phyloP scores from a whole-genome alignment of 2,888 invertebrate genomes.

The Drosophila neutralis region DNA sequence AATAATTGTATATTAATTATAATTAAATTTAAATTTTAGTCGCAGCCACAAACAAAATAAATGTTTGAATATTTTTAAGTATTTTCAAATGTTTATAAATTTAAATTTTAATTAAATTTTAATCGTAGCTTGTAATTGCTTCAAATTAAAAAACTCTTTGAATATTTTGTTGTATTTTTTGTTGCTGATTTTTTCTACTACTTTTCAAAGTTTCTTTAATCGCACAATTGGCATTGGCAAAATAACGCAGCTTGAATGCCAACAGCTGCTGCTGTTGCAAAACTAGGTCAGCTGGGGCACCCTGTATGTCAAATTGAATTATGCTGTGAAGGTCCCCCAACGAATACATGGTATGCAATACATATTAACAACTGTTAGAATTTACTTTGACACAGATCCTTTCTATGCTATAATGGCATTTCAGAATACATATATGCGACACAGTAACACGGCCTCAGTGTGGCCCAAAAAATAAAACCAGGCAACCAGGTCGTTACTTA shows the following conservation, averaged over 20 bases:
- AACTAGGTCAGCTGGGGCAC: constrained; percentile 46
- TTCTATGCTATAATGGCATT: constrained; percentile 19
- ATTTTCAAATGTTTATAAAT: not conserved
- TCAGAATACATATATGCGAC: constrained; percentile 41
- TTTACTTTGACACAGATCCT: constrained; percentile 61
- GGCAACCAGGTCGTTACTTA: constrained; percentile 74
- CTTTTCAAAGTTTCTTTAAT: constrained; percentile 3
- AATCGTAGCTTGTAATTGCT: not conserved
- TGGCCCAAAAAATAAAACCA: constrained; percentile 60
- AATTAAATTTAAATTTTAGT: not conserved
- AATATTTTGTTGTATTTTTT: not conserved
- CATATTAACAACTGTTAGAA: constrained; percentile 42
- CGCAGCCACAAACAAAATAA: not conserved
- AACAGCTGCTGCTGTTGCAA: constrained; percentile 31
- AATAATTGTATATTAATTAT: not conserved
- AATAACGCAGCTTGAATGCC: constrained; percentile 50
- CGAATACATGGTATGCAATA: constrained; percentile 21
- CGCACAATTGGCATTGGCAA: constrained; percentile 35
- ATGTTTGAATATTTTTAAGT: no score
- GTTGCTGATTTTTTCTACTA: not conserved
- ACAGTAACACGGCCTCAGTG: constrained; percentile 71
- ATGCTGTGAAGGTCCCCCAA: constrained; percentile 60
- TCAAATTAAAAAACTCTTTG: not conserved
- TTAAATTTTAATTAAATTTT: not conserved
- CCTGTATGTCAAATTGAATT: constrained; percentile 63